These are phyloP conservation scores for Fukomys damarensis DNA, from an alignment of 2,113 vertebrate species.

Conservation along the genomic window DNA sequence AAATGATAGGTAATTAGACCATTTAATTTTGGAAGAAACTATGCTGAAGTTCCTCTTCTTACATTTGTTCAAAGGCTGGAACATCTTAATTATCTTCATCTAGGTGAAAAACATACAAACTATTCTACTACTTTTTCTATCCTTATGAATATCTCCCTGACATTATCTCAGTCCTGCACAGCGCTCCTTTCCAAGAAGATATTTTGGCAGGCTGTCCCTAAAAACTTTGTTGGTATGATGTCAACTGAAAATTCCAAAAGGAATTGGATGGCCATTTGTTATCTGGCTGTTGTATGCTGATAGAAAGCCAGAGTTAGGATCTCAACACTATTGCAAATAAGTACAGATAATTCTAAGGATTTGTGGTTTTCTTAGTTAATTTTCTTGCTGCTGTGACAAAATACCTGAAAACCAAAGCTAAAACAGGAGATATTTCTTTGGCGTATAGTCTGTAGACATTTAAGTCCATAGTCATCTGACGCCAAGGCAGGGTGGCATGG, in stretches of 20 bases:
- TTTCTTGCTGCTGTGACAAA: neutral
- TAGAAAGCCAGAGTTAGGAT: neutral
- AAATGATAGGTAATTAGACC: neutral
- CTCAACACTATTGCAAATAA: constrained; percentile 22
- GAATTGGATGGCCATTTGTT: constrained; percentile 59
- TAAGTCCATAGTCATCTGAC: neutral
- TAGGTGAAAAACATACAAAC: neutral
- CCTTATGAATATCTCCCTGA: neutral
- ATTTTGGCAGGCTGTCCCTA: neutral
- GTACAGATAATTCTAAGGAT: neutral
- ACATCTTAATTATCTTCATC: neutral
- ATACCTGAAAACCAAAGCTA: neutral
- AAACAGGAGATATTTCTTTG: neutral
- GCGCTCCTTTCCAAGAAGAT: constrained; percentile 31
- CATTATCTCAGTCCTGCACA: neutral
- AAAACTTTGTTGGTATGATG: constrained; percentile 41
- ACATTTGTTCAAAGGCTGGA: neutral
- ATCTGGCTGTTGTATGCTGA: neutral
- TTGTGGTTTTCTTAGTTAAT: neutral
- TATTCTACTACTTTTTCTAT: neutral
- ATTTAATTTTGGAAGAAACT: neutral
- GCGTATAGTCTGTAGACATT: neutral
- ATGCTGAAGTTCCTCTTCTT: neutral
- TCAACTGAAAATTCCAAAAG: constrained; percentile 58
- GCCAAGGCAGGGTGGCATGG: neutral